Conservation (phyloP, 2,888 invertebrate genomes). For the Andrena flavipes region DNA sequence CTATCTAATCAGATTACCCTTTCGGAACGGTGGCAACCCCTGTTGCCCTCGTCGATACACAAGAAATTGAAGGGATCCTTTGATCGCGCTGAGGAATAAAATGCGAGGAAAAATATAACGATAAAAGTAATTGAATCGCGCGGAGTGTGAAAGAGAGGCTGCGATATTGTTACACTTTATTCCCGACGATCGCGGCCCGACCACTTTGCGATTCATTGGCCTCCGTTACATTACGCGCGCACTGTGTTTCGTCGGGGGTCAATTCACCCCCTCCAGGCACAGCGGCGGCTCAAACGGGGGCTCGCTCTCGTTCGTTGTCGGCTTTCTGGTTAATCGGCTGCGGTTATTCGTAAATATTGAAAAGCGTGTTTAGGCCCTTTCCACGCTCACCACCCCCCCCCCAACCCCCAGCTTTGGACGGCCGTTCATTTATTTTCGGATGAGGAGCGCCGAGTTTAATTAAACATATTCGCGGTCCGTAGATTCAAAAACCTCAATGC, state of each 20-base stretch:
- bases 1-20: no score
- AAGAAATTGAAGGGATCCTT: neutral
- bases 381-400: neutral
- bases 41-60: neutral
- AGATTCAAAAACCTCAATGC: no score
- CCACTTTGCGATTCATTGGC: constrained; percentile 57
- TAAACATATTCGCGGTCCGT: no score
- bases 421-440: no score
- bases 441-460: no score
- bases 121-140: neutral
- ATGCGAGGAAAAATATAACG: neutral
- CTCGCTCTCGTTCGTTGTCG: constrained; percentile 28
- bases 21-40: neutral
- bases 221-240: constrained; percentile 51
- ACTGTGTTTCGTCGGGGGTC: constrained; percentile 47
- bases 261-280: constrained; percentile 45
- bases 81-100: neutral
- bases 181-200: constrained; percentile 15
- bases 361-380: constrained; percentile 71
- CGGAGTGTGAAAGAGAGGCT: neutral
- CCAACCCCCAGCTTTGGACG: neutral
- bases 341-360: constrained; percentile 78
- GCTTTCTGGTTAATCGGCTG: constrained; percentile 72
- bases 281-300: constrained; percentile 1
- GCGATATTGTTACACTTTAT: constrained; percentile 48